Evolutionary conservation across 2,888 invertebrate species (phyloP).

Genomic region (Nemotelus pantherinus): DNA sequence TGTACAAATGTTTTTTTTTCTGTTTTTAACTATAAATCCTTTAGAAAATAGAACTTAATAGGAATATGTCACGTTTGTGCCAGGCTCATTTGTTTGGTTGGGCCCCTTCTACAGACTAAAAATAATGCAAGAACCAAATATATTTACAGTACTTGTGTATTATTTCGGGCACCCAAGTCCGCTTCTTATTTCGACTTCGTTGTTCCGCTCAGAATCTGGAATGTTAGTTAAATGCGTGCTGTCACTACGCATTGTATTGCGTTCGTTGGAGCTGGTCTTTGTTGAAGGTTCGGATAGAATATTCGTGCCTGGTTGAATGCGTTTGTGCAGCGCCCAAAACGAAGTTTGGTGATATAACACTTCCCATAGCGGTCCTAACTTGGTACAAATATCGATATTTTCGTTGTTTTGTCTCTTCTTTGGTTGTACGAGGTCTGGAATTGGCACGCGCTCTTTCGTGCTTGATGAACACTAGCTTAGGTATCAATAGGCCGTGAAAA

Average conservation of each 20-base stretch:
- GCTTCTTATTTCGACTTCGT: constrained; percentile 64
- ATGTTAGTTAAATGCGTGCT: constrained; percentile 80
- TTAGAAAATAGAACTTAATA: no score
- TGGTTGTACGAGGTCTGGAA: constrained; percentile 76
- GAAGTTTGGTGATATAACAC: constrained; percentile 89
- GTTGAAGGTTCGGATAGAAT: constrained; percentile 67
- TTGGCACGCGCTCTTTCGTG: constrained; percentile 55
- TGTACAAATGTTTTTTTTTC: no score
- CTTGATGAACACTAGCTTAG: no score
- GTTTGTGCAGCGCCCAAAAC: constrained; percentile 81
- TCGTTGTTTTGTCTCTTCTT: constrained; percentile 82
- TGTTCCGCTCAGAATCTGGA: constrained; percentile 71
- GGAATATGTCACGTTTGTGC: no score
- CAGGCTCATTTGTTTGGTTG: neutral
- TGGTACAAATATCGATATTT: constrained; percentile 90
- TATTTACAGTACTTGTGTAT: constrained; percentile 5
- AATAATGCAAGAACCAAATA: constrained; percentile 21
- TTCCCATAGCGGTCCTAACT: constrained; percentile 87
- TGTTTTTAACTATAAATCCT: no score
- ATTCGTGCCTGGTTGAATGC: constrained; percentile 71
- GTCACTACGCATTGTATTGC: constrained; percentile 81
- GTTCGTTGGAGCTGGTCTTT: constrained; percentile 72
- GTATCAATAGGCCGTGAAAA: no score
- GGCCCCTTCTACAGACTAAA: neutral
- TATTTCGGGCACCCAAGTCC: constrained; percentile 64